phyloP scores from a whole-genome alignment of 2,797 vertebrate species.

The Knipowitschia caucasica region DNA sequence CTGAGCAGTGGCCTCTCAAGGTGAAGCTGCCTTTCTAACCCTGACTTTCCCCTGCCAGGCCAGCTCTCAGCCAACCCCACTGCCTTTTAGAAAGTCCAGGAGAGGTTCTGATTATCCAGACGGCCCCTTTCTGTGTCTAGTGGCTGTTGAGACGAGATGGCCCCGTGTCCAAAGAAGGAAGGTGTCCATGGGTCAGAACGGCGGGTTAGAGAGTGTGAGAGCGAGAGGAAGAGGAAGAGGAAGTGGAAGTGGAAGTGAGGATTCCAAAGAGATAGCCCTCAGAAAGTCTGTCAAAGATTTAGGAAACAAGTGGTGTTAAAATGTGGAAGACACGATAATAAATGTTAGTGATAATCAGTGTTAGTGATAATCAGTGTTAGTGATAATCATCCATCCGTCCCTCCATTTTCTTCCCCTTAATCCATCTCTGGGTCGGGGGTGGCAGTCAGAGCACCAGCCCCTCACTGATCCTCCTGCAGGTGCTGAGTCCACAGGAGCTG shows the following conservation, averaged over 20 bases:
- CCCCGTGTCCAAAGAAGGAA: constrained; percentile 34
- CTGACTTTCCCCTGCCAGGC: constrained; percentile 52
- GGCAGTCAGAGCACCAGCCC: too few relatives aligned
- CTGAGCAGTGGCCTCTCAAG: constrained; percentile 63
- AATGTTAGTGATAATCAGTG: too few relatives aligned
- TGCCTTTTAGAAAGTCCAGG: constrained; percentile 31
- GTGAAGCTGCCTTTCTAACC: constrained; percentile 63
- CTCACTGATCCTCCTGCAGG: too few relatives aligned
- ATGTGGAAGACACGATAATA: too few relatives aligned
- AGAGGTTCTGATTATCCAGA: constrained; percentile 41
- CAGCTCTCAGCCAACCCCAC: constrained; percentile 47
- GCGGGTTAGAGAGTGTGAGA: constrained; percentile 13
- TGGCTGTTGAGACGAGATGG: constrained; percentile 31
- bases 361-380: too few relatives aligned
- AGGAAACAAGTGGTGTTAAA: background rate
- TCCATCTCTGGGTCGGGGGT: too few relatives aligned
- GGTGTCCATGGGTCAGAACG: constrained; percentile 31
- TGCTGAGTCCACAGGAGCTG: too few relatives aligned
- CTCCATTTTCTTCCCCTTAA: too few relatives aligned
- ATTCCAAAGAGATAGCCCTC: background rate
- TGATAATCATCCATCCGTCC: too few relatives aligned
- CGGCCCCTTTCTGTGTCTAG: constrained; percentile 31
- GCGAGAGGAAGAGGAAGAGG: constrained; percentile 1
- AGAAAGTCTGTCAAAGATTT: background rate
- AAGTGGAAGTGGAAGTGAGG: constrained; percentile 3